Evolutionary conservation across 35 echinoderm and acorn worm genomes (phyloP), one percentile per base, ranked within the genome.

Genomic region (Heliocidaris tuberculata): DNA sequence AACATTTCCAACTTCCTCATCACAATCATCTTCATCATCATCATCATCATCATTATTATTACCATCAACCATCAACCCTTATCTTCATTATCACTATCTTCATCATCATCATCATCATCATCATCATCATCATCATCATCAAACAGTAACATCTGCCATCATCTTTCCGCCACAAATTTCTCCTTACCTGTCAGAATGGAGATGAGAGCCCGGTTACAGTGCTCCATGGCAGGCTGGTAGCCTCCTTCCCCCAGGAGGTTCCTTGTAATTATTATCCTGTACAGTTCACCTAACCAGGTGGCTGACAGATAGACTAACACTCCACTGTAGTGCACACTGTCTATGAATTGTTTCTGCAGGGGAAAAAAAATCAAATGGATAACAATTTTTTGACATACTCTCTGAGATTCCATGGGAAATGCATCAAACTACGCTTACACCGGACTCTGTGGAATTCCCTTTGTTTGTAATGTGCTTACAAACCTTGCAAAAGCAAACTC

Each of bases 291-390:
- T 31, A 99, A 50, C 98, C 98, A 99, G 59, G 97, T 97, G 9
- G 97, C 95, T 47, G 97, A 99, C 24, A 99, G 94, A 94, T 99
- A 99, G 19, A 99, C 97, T 31, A 99, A 65, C 16, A 99, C 95
- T 21, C 97, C 98, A 60, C 98, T 96, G 92, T 97, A 95, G 42
- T 97, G 98, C 12, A 99, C 96, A 50, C 95, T 96, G 49, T 97
- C 95, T 13, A 99, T 96, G 94, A 99, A 99, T 94, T 99, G 97
- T 95, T 99, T 97, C 98, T 99, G 95, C 19, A 88, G 31, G 85
- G n/a, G n/a, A n/a, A 97, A 91, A 95, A 19, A 49, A 42, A 42
- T 42, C 1, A 42, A 42, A 42, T 42, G 35, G 35, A 42, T 21
- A 95, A 32, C 7, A 17, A 88, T 48, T 95, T 86, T 3, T 2